Percentiles rank a stretch among this genome's conserved stretches.
Conservation (phyloP, 2,888 invertebrate genomes). For the Tridacna crocea region DNA sequence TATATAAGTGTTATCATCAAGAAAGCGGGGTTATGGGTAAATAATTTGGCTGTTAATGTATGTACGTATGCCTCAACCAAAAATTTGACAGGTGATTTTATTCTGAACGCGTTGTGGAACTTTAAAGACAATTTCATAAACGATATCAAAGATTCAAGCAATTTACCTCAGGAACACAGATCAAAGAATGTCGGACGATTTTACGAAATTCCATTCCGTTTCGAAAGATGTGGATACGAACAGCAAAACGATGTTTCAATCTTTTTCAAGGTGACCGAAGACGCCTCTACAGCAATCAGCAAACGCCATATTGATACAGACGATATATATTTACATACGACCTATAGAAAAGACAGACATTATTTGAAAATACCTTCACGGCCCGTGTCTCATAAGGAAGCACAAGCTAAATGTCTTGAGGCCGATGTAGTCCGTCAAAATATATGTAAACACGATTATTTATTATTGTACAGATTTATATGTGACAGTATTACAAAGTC, state of each 20-base stretch:
- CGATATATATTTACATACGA: conserved; percentile 17
- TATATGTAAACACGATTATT: conserved; percentile 15
- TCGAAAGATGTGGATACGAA: conserved; percentile 41
- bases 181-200: not conserved
- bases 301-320: not conserved
- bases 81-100: too few species aligned
- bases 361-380: conserved; percentile 21
- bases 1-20: not conserved
- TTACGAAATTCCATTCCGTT: conserved; percentile 26
- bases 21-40: not conserved
- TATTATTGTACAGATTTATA: conserved; percentile 8
- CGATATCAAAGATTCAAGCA: too few species aligned
- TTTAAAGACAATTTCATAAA: too few species aligned
- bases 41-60: not conserved
- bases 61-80: not conserved
- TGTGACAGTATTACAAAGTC: conserved; percentile 13
- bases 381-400: conserved; percentile 4
- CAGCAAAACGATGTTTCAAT: conserved; percentile 8
- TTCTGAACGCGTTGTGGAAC: too few species aligned
- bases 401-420: conserved; percentile 8
- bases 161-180: too few species aligned
- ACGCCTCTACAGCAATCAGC: not conserved
- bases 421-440: not conserved
- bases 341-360: conserved; percentile 12
- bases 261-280: not conserved